phyloP scores from a whole-genome alignment of 2,888 invertebrate species.

The Mycalesis mineus region DNA sequence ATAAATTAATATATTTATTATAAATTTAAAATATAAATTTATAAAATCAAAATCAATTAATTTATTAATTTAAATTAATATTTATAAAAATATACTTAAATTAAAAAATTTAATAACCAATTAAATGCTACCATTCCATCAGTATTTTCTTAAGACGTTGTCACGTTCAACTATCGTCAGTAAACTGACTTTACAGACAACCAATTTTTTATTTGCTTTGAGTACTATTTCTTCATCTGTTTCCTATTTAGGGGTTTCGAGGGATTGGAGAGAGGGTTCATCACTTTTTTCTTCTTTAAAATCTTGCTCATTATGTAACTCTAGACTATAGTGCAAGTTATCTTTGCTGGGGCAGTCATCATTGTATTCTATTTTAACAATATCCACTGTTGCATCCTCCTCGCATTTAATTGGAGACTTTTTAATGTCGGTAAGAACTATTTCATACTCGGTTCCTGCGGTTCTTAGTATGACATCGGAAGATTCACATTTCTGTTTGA shows the following conservation, averaged over 20 bases:
- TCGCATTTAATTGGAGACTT: background rate
- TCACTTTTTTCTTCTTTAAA: background rate
- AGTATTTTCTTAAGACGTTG: too few relatives aligned
- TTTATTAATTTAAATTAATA: too few relatives aligned
- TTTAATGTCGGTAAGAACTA: background rate
- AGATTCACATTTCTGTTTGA: constrained; percentile 51
- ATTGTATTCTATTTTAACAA: constrained; percentile 2
- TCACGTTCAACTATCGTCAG: too few relatives aligned
- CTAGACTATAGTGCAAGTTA: background rate
- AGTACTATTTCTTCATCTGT: background rate
- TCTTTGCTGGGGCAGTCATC: background rate
- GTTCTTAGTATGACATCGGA: constrained; percentile 13
- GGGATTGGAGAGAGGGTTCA: background rate
- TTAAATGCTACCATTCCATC: too few relatives aligned
- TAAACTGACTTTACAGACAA: too few relatives aligned
- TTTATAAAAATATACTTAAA: too few relatives aligned
- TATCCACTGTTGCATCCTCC: background rate
- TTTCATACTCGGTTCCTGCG: constrained; percentile 24
- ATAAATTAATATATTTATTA: too few relatives aligned
- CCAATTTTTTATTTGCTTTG: too few relatives aligned
- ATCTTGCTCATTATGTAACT: background rate
- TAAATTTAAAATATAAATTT: too few relatives aligned
- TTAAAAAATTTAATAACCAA: too few relatives aligned
- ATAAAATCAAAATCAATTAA: too few relatives aligned
- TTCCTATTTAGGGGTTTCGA: background rate